These are phyloP conservation scores for Todus mexicanus DNA, from an alignment of 2,797 vertebrate genomes.

Conservation along the genomic window DNA sequence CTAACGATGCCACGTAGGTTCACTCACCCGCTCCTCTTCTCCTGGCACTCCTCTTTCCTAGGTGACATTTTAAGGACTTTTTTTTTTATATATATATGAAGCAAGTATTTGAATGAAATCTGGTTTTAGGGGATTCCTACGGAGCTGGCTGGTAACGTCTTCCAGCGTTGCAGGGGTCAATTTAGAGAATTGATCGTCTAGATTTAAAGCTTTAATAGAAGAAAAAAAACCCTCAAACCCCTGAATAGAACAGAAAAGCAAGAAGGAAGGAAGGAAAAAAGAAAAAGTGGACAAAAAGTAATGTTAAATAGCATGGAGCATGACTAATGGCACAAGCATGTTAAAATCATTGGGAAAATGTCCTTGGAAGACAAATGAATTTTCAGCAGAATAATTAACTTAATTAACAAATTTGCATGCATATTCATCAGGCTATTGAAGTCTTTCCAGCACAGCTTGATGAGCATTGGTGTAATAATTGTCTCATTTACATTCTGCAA, in stretches of 20 bases:
- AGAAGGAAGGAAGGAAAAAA: conserved; percentile 63
- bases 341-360: conserved; percentile 99
- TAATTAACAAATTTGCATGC: conserved; percentile 99
- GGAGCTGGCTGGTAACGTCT: conserved; percentile 59
- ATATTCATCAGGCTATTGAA: conserved; percentile 99
- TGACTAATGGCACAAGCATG: conserved; percentile 99
- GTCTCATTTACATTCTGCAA: conserved; percentile 99
- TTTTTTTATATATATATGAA: conserved; percentile 39
- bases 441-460: conserved; percentile 99
- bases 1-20: conserved; percentile 50
- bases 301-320: conserved; percentile 94
- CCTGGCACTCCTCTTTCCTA: not conserved
- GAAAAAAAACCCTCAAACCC: not conserved
- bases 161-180: conserved; percentile 64
- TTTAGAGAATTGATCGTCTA: conserved; percentile 66
- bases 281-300: conserved; percentile 92
- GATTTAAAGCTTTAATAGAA: conserved; percentile 67
- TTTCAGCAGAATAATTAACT: conserved; percentile 99
- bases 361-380: conserved; percentile 99
- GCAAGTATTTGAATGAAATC: conserved; percentile 68
- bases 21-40: not conserved
- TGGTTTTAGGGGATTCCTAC: conserved; percentile 62
- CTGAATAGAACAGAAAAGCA: conserved; percentile 47
- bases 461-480: conserved; percentile 99
- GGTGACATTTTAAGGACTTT: conserved; percentile 66